Base-by-base conservation (phyloP, 2,797 vertebrate species). In the Sebastes dallii region DNA sequence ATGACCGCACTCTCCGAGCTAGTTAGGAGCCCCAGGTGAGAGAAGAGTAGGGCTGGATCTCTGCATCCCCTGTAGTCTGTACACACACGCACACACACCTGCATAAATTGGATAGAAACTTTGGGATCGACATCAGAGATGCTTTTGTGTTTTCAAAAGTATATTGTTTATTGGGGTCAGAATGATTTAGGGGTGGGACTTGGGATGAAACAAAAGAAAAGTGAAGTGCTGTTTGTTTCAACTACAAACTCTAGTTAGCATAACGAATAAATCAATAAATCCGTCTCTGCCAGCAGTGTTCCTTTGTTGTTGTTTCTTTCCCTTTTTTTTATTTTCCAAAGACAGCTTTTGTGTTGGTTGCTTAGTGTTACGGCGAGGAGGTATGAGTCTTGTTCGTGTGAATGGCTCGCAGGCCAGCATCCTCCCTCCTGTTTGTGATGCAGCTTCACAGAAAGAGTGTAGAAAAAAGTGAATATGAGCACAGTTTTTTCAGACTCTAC, bases 11-110 rank as follows among this genome's bases (percentile, higher is more conserved):
- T 94, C 93, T 91, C 86, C 50, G 54, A 93, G 92, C 92, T 95
- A 91, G 93, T 95, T 94, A 94, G 78, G 64, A 90, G 89, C 90
- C 92, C 89, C 93, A 82, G 86, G 93, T 94, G 94, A 89, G 85
- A 75, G 75, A 92, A 91, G 36, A 65, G 83, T 34, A 59, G 81
- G 88, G 89, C 88, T 61, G 78, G 89, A 87, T 85, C 80, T 74
- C 50, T 77, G 78, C 79, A 84, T 83, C 82, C 83, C 84, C 80
- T 54, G 52, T 75, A 80, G 85, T 87, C 74, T 42, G 58, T 42
- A 66, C 69, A 58, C 72, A 71, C 62, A 54, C 70, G 36, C 65
- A 55, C 68, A 70, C 73, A 72, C 74, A 84, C 78, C 69, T 84
- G 73, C 69, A 90, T 77, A 92, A 89, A 91, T 87, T 89, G 79